A percentile compares a stretch with the other conserved stretches of the same genome.
These are phyloP conservation scores for Rotaria macrura DNA, from an alignment of 2,888 invertebrate genomes.

Conservation along the genomic window DNA sequence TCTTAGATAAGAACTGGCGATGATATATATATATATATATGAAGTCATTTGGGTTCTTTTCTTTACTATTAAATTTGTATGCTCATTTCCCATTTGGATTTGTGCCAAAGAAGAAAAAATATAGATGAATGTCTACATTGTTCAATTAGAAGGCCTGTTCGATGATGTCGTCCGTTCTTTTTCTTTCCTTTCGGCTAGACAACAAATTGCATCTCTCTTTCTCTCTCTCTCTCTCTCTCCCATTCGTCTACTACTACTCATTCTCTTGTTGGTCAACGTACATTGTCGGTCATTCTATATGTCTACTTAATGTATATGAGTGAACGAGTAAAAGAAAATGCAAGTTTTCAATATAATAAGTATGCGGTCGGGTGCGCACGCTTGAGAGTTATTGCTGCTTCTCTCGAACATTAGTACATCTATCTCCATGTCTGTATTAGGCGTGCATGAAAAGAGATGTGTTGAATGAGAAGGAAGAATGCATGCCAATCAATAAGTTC, in stretches of 20 bases:
- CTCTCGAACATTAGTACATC: not conserved
- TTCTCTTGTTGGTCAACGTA: not conserved
- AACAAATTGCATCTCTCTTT: not conserved
- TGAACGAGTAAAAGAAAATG: not conserved
- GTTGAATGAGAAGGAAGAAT: not conserved
- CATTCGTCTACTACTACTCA: not conserved
- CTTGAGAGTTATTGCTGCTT: not conserved
- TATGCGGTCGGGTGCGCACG: not conserved
- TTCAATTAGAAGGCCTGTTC: not conserved
- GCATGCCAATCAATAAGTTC: not conserved
- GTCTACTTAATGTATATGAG: not conserved
- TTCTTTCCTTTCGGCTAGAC: constrained; percentile 12
- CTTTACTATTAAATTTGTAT: not conserved
- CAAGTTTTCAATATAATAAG: not conserved
- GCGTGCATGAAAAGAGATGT: not conserved
- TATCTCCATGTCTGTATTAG: not conserved
- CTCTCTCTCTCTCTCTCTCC: not conserved
- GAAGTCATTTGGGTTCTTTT: not conserved
- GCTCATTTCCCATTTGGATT: not conserved
- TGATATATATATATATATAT: not conserved
- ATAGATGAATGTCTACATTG: not conserved
- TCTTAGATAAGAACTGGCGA: not conserved
- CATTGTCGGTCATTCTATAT: not conserved
- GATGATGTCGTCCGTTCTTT: constrained; percentile 1
- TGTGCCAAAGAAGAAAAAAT: not conserved